Conservation (phyloP, 2,797 vertebrate species). For the Orientallactaga sibirica region DNA sequence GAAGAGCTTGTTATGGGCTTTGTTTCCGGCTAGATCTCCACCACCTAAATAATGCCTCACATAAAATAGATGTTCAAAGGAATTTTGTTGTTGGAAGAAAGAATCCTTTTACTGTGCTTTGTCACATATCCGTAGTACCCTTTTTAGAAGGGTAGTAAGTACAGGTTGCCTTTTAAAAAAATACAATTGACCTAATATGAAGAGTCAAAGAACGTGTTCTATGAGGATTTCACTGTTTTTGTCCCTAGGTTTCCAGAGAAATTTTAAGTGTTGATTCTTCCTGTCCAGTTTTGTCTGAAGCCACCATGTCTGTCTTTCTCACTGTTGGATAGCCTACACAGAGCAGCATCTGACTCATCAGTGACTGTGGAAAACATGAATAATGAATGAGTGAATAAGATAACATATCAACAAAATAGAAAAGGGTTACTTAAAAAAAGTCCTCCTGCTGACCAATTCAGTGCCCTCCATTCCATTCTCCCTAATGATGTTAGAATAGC, state of each 20-base stretch:
- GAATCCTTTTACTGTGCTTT: neutral
- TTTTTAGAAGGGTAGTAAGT: neutral
- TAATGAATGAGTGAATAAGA: neutral
- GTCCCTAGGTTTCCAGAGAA: neutral
- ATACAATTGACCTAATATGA: neutral
- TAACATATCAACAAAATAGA: conserved; percentile 30
- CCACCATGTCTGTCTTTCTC: neutral
- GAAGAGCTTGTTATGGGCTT: neutral
- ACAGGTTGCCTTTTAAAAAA: neutral
- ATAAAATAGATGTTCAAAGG: neutral
- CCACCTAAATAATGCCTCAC: neutral
- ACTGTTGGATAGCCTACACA: neutral
- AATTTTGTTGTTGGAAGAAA: neutral
- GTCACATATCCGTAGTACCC: neutral
- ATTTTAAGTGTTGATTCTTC: conserved; percentile 14
- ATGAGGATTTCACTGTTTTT: neutral
- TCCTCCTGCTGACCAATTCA: conserved; percentile 21
- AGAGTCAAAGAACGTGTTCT: neutral
- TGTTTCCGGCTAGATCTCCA: neutral
- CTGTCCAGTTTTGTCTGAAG: neutral
- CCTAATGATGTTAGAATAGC: neutral
- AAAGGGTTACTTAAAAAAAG: neutral
- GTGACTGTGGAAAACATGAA: neutral
- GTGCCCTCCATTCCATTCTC: neutral
- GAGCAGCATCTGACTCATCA: neutral